Conservation (phyloP, 2,888 invertebrate genomes). For the Plebejus melissa region DNA sequence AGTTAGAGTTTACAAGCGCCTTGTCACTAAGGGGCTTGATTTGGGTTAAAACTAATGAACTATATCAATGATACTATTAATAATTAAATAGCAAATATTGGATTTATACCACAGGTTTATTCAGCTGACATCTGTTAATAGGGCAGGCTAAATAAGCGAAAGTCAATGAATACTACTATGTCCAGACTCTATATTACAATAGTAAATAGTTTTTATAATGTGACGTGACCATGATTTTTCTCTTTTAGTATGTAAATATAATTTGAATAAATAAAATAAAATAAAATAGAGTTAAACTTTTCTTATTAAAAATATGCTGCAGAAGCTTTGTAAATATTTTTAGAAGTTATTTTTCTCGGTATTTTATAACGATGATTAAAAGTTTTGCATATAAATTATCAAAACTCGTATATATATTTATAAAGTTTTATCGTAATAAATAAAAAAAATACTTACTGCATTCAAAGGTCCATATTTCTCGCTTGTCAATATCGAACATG, state of each 20-base stretch:
- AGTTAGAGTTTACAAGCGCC: not conserved
- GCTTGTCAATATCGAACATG: constrained; percentile 53
- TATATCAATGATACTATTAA: constrained; percentile 20
- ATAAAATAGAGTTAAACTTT: not conserved
- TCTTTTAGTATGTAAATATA: not conserved
- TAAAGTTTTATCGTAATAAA: constrained; percentile 28
- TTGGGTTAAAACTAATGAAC: constrained; percentile 19
- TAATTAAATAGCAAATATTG: constrained; percentile 24
- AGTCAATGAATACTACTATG: not conserved
- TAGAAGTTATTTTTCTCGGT: not conserved
- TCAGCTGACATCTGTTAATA: constrained; percentile 28
- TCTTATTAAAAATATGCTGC: not conserved
- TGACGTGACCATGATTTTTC: constrained; percentile 4
- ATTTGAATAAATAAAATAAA: constrained; percentile 1
- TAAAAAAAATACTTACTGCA: constrained; percentile 55
- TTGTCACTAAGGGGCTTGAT: constrained; percentile 10
- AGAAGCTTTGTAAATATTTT: not conserved
- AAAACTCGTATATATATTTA: not conserved
- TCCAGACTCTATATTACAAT: not conserved
- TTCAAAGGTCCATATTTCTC: constrained; percentile 54
- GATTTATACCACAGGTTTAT: constrained; percentile 17
- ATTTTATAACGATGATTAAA: not conserved
- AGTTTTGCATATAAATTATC: not conserved
- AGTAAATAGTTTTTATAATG: not conserved
- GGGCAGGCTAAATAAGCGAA: constrained; percentile 16